Percentiles rank a stretch among this genome's conserved stretches.
These are phyloP conservation scores for Centropus bengalensis DNA, from an alignment of 2,113 vertebrate genomes.

Conservation along the genomic window DNA sequence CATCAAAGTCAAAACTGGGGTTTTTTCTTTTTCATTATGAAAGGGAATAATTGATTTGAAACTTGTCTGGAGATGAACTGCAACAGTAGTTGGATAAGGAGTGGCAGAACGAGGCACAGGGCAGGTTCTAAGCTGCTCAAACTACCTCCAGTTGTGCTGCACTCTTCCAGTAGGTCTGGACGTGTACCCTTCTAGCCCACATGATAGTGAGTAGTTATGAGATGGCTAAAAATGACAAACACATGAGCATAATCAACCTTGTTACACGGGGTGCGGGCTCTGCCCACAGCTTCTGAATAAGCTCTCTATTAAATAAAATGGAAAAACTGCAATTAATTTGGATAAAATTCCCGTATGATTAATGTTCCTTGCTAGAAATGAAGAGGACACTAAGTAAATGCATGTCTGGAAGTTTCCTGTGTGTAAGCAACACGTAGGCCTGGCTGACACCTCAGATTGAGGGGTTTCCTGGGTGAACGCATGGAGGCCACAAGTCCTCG, in stretches of 20 bases:
- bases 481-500: not conserved
- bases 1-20: not conserved
- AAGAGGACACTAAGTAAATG: not conserved
- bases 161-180: not conserved
- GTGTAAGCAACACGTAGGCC: fast-evolving
- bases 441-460: not conserved
- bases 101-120: not conserved
- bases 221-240: not conserved
- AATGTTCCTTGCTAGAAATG: not conserved
- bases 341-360: not conserved
- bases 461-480: not conserved
- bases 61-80: not conserved
- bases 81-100: not conserved
- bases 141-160: not conserved
- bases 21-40: not conserved
- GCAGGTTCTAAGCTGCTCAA: not conserved
- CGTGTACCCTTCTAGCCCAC: not conserved
- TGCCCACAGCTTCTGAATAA: not conserved
- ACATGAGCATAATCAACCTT: not conserved
- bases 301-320: not conserved
- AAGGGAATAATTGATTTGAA: not conserved
- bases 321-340: not conserved
- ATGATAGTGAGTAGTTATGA: not conserved
- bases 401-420: not conserved
- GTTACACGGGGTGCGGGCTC: not conserved